Evolutionary conservation across 2,113 vertebrate genomes (phyloP), one percentile per base, ranked within the genome.

Genomic region (Notechis scutatus): DNA sequence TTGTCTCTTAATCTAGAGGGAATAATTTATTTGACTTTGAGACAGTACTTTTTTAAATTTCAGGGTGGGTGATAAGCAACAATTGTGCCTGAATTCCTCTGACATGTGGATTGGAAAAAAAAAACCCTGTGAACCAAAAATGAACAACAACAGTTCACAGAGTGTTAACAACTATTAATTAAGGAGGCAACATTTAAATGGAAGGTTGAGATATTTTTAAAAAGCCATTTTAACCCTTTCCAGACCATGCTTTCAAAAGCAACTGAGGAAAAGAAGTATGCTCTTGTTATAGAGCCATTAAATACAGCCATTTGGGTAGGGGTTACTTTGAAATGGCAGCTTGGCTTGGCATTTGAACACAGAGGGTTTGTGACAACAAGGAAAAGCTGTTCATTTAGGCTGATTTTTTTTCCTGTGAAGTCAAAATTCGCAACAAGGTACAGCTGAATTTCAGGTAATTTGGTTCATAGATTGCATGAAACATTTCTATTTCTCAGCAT

Each of bases 151-250:
- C 92, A 54, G 87, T 92, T 90, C 95, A 74, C 93, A 94, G 61
- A 21, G 64, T 45, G 52, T 92, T 94, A 96, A 95, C 96, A 96
- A 96, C 96, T 95, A 96, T 94, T 96, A 96, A 97, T 97, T 96
- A 97, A 97, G 95, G 94, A 95, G 95, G 91, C 92, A 94, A 90
- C 91, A 92, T 96, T 95, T 95, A 95, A 96, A 95, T 93, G 93
- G 92, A 90, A 87, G 93, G 92, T 94, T 96, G 95, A 96, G 90
- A 90, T 94, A 96, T 95, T 96, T 97, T 96, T 95, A 90, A 96
- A 96, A 96, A 81, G 88, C 45, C 26, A 90, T 74, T 97, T 97
- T 97, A 89, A 96, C 93, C 92, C 95, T 93, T 95, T 96, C 93
- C 45, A 90, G 23, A 88, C 74, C 0, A 8, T 92, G 93, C 91